Percentiles rank a stretch among this genome's conserved stretches.
Conservation (phyloP, 2,888 invertebrate genomes). For the Drosophila demipolita region DNA sequence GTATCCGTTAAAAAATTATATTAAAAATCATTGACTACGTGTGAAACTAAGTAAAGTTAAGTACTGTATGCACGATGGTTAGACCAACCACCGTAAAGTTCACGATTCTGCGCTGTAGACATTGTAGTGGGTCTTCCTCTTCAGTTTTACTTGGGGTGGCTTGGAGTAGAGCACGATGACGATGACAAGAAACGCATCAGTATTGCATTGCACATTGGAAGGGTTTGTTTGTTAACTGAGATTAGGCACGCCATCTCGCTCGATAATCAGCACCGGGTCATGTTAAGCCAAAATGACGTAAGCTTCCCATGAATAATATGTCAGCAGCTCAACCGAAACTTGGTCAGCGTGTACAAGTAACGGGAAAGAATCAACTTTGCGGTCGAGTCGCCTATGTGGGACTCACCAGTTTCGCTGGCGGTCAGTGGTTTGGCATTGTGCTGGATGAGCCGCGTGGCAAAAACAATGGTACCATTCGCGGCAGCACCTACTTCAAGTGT, state of each 20-base stretch:
- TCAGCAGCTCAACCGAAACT: slow-evolving; percentile 66
- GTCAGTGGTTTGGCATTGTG: slow-evolving; percentile 97
- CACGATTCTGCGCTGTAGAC: slow-evolving; percentile 61
- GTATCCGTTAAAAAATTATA: not conserved
- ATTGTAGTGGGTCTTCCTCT: not conserved
- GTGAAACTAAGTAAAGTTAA: slow-evolving; percentile 5
- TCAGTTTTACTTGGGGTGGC: slow-evolving; percentile 1
- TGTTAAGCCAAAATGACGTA: slow-evolving; percentile 68
- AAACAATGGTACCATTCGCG: slow-evolving; percentile 98
- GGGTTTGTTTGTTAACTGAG: slow-evolving; percentile 37
- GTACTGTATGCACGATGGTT: slow-evolving; percentile 13
- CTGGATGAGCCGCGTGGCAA: slow-evolving; percentile 97
- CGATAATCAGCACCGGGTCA: slow-evolving; percentile 30
- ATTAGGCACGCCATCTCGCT: slow-evolving; percentile 62
- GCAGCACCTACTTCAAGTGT: slow-evolving; percentile 97
- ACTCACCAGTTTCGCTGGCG: slow-evolving; percentile 94
- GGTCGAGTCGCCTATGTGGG: slow-evolving; percentile 97
- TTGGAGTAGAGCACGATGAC: slow-evolving; percentile 56
- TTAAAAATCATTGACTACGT: slow-evolving; percentile 17
- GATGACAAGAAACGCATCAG: slow-evolving; percentile 41
- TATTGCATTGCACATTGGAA: slow-evolving; percentile 59
- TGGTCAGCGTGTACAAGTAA: slow-evolving; percentile 78
- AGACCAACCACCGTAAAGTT: slow-evolving; percentile 27
- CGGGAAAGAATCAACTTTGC: slow-evolving; percentile 91
- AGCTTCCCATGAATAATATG: slow-evolving; percentile 64